phyloP scores from a whole-genome alignment of 2,113 vertebrate genomes.

The Xiphophorus couchianus region DNA sequence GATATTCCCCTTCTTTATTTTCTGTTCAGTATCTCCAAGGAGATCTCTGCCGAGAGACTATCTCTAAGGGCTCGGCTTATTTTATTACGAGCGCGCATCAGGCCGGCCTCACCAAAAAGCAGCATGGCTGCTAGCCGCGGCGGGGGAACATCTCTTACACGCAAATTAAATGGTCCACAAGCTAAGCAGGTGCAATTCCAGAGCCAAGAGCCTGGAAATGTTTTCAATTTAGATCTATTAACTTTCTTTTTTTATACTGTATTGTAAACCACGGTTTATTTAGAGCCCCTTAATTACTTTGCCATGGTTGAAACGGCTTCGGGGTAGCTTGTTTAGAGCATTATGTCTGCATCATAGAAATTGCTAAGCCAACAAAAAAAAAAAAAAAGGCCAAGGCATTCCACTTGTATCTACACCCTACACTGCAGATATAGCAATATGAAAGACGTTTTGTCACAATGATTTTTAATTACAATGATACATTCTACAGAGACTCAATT shows the following conservation, averaged over 20 bases:
- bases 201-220: constrained; percentile 42
- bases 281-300: constrained; percentile 47
- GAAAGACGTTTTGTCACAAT: background rate
- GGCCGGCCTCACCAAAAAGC: constrained; percentile 27
- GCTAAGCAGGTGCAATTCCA: constrained; percentile 26
- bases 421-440: background rate
- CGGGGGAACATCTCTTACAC: constrained; percentile 15
- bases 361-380: constrained; percentile 6
- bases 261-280: constrained; percentile 42
- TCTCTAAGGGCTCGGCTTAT: constrained; percentile 52
- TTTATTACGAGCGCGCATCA: constrained; percentile 50
- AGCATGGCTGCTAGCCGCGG: background rate
- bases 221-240: constrained; percentile 39
- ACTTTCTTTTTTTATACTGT: constrained; percentile 17
- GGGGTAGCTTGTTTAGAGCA: constrained; percentile 19
- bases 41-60: constrained; percentile 60
- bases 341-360: constrained; percentile 21
- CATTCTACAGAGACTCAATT: background rate
- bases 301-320: constrained; percentile 36
- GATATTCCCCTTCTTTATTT: constrained; percentile 63
- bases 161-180: constrained; percentile 46
- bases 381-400: constrained; percentile 18
- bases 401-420: background rate
- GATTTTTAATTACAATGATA: background rate
- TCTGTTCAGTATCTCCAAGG: constrained; percentile 57